Base-by-base conservation (phyloP, 2,888 invertebrate genomes). In the Chymomyza amoena region DNA sequence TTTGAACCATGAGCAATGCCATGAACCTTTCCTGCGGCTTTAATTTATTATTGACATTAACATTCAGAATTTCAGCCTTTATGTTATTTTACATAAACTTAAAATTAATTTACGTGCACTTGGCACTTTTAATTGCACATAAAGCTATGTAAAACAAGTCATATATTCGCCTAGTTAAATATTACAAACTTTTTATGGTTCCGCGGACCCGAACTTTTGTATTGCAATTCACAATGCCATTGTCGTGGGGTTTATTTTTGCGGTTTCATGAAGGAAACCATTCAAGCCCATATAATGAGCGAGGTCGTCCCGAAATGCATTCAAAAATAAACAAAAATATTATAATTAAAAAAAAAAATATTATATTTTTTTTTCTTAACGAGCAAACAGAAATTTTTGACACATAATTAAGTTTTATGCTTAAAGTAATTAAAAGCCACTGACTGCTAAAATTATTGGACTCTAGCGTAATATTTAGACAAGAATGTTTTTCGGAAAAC, bases 101-200 rank as follows among this genome's bases (percentile, higher is more conserved):
- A 80, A 68, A 81, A 83, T 78, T 83, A 79, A 83, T 86, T 83
- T 79, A 71, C 81, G 83, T 77, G 80, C 78, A 86, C 84, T 83
- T 81, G 80, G 77, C 78, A 56, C 64, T 70, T 86, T 84, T 86
- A 86, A 86, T 84, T 84, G 84, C 86, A 61, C 78, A 84, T 85
- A 83, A 81, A 60, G 64, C 16, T 1, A 7, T 64, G 65, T 57
- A 70, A 80, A 81, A 84, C 77, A 69, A 74, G 74, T 80, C 73
- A 84, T 83, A 84, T 84, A 81, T 86, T 76, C 67, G 73, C 72
- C 73, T 78, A 78, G 86, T 84, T 84, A 65, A 70, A 69, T 15
- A 75, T 76, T 71, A 83, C 85, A 83, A 20, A 57, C 4, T 56
- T 56, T 16, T 56, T 20, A 20, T 56, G 20, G 20, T 56, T 56